Base-by-base conservation (phyloP, 64 coral and sea anemone species). In the Hydrozoanthus tunicans region DNA sequence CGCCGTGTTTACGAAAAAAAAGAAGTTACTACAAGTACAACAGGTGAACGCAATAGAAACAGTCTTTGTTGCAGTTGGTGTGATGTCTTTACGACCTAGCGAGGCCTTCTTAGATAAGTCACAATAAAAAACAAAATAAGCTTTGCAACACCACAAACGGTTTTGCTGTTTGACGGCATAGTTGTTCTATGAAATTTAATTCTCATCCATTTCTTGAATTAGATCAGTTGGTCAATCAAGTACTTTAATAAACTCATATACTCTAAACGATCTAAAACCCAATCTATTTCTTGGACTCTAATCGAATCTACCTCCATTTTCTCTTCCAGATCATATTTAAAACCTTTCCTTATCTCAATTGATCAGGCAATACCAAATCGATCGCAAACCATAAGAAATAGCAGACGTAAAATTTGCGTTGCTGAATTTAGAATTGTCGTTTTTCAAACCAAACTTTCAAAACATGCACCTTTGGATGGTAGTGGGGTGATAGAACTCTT, bases 171-270 rank as follows among this genome's bases (percentile, higher is more conserved):
- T 88, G 84, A 88, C 74, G 56, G 69, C 74, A 24, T 60, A 88
- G 84, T 74, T 88, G 73, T 88, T 88, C 84, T 88, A 88, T 88
- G 83, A 88, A 88, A 74, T 74, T 88, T 73, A 88, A 88, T 88
- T 88, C 84, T 25, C 70, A 88, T 88, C 68, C 69, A 88, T 56
- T 88, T 88, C 74, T 73, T 13, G 84, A 88, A 88, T 88, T 88
- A 88, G 84, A 88, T 88, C 84, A 74, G 84, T 88, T 73, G 68
- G 59, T 88, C 84, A 88, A 88, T 88, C 84, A 88, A 88, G 52
- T 25, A 5, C 55, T 88, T 25, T 88, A 88, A 88, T 88, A 88
- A 88, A 88, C 84, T 88, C 84, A 88, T 88, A 88, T 88, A 88
- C 25, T 88, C 84, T 74, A 88, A 88, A 88, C 84, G 84, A 88